Base-by-base conservation (phyloP, 2,113 vertebrate genomes). In the Mola mola region DNA sequence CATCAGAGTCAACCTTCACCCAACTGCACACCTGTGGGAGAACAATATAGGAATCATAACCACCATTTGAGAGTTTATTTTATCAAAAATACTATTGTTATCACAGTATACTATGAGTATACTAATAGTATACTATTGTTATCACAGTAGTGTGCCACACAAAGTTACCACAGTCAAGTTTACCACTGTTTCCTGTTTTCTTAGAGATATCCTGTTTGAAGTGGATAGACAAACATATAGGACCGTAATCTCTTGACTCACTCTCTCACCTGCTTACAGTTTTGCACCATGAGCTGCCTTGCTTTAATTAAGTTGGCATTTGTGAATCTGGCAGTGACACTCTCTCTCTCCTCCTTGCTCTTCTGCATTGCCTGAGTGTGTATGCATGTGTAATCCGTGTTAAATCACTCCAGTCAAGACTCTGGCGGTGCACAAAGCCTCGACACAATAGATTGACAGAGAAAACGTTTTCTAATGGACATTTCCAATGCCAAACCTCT, bases 401-500 rank as follows among this genome's bases (percentile, higher is more conserved):
- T 79, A 86, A 81, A 84, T 85, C 75, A 78, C 57, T 79, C 61
- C 52, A 51, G 66, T 41, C 16, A n/a, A 72, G 64, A 56, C 26
- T 47, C 59, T 53, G 56, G n/a, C 49, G 20, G 41, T 20, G 40
- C 43, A 65, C n/a, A 67, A 76, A 66, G 61, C 64, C 58, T 51
- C 50, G 46, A 48, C 2, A 28, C 65, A 72, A 62, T 60, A 82
- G 68, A 24, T 62, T 55, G 1, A 51, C 9, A 7, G 40, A 53
- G 22, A n/a, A n/a, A n/a, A n/a, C n/a, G n/a, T n/a, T n/a, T n/a
- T n/a, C n/a, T n/a, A n/a, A n/a, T n/a, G n/a, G n/a, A 21, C 20
- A 24, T 16, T 25, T n/a, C 16, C 5, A 44, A 24, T 15, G 13
- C 21, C 6, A 12, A 6, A 98, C 97, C 95, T 94, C 87, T 98